Percentiles rank a stretch among this genome's conserved stretches.
Evolutionary conservation across 1,140 invertebrate genomes (phyloP).

Genomic region (Holcopasites calliopsidis): DNA sequence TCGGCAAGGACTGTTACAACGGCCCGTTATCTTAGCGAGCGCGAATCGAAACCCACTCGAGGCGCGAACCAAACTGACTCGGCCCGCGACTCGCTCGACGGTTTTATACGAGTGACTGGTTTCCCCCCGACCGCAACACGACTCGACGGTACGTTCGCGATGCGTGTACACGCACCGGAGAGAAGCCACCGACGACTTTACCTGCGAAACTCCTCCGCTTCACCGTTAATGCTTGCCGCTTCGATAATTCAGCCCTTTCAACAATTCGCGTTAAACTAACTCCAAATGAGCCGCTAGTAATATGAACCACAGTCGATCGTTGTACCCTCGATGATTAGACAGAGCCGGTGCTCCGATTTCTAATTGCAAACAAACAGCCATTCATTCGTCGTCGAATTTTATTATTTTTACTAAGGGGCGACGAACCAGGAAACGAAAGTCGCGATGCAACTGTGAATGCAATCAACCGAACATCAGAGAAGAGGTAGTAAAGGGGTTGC

Average conservation of each 20-base stretch:
- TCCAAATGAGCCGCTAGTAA: conserved; percentile 3
- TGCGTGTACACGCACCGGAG: conserved; percentile 36
- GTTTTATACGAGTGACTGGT: conserved; percentile 74
- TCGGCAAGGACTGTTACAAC: neutral
- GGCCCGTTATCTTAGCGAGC: conserved; percentile 23
- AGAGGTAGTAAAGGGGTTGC: too few species aligned
- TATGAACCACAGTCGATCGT: too few species aligned
- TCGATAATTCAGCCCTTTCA: conserved; percentile 1
- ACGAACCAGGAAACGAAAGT: too few species aligned
- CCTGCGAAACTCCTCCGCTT: neutral
- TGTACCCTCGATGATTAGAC: too few species aligned
- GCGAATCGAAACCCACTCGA: conserved; percentile 67
- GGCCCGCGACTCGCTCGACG: conserved; percentile 67
- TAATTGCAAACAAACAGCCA: too few species aligned
- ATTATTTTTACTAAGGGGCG: too few species aligned
- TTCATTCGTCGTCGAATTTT: too few species aligned
- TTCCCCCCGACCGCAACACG: conserved; percentile 42
- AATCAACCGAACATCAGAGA: too few species aligned
- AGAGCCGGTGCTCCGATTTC: too few species aligned
- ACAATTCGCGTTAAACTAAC: too few species aligned
- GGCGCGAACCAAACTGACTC: conserved; percentile 73
- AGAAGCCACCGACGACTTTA: conserved; percentile 17
- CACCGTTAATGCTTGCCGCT: neutral
- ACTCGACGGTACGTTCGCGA: conserved; percentile 15
- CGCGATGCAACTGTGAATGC: too few species aligned